phyloP scores from a whole-genome alignment of 2,888 invertebrate species.

The Poecilus cupreus region DNA sequence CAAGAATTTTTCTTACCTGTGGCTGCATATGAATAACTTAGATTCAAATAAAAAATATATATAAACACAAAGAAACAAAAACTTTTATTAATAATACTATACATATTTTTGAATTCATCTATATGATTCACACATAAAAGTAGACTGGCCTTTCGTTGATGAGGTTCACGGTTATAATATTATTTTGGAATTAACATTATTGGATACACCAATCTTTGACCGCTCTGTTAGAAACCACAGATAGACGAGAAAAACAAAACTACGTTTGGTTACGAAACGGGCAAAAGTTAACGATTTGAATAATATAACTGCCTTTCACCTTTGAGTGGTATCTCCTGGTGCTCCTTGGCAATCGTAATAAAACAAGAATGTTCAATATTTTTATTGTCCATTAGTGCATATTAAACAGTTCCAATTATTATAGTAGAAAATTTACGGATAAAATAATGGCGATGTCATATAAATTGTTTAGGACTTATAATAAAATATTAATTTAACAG shows the following conservation, averaged over 20 bases:
- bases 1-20: slow-evolving; percentile 39
- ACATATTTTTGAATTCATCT: slow-evolving; percentile 36
- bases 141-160: slow-evolving; percentile 46
- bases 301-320: slow-evolving; percentile 52
- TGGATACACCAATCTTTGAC: neutral
- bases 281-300: neutral
- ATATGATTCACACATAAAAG: slow-evolving; percentile 34
- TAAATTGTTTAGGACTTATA: too few relatives aligned
- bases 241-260: slow-evolving; percentile 23
- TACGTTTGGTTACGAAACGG: slow-evolving; percentile 12
- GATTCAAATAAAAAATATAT: slow-evolving; percentile 45
- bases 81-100: slow-evolving; percentile 51
- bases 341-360: too few relatives aligned
- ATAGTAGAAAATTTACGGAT: too few relatives aligned
- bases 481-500: too few relatives aligned
- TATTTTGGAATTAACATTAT: slow-evolving; percentile 51
- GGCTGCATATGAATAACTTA: slow-evolving; percentile 30
- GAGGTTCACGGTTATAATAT: slow-evolving; percentile 54
- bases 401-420: too few relatives aligned
- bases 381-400: too few relatives aligned
- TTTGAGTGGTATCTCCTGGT: too few relatives aligned
- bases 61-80: slow-evolving; percentile 41
- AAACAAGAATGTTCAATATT: too few relatives aligned
- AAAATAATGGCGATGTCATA: too few relatives aligned
- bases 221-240: neutral